Base-by-base conservation (phyloP, 1,140 invertebrate species). In the Diploscapter pachys region DNA sequence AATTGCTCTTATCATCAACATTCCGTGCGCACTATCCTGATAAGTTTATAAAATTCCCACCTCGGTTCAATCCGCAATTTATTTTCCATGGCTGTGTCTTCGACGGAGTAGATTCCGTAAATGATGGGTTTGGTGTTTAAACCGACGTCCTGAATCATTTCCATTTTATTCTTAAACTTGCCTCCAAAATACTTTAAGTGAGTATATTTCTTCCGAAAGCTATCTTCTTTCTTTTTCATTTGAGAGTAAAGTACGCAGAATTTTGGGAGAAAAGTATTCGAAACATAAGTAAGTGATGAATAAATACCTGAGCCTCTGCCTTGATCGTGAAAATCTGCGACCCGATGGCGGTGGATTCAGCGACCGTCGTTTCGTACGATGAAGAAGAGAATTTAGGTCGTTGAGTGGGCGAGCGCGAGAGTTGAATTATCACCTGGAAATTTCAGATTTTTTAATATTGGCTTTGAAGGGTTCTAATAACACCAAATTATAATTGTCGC, bases 271-370 rank as follows among this genome's bases (percentile, higher is more conserved):
- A 31, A 31, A 31, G 31, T 31, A 31, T 31, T 31, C 31, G 31
- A 31, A 31, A 31, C 31, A 31, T 31, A 31, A 31, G 31, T 31
- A 31, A 31, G 31, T 31, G 31, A 1, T 31, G 31, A 31, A 31
- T 31, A 31, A 31, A 31, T 31, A 31, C 31, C 31, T 31, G 31
- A 31, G 31, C 31, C 31, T 31, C 31, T 31, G 73, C 73, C 50
- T 74, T 74, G 50, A 74, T 9, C 9, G 73, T 74, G 57, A 69
- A 69, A 8, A 74, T 65, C n/a, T 74, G 73, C 50, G 73, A 57
- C 51, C 73, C 73, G 61, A 74, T 64, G 4, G 73, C 61, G 50
- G 53, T 64, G 31, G 57, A 48, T 65, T 74, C 73, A 51, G 64
- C 61, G n/a, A 74, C 64, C 13, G 62, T 49, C 8, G 73, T 74